A percentile compares a stretch with the other conserved stretches of the same genome.
Conservation (phyloP, 2,797 vertebrate genomes). For the Tympanoctomys barrerae region DNA sequence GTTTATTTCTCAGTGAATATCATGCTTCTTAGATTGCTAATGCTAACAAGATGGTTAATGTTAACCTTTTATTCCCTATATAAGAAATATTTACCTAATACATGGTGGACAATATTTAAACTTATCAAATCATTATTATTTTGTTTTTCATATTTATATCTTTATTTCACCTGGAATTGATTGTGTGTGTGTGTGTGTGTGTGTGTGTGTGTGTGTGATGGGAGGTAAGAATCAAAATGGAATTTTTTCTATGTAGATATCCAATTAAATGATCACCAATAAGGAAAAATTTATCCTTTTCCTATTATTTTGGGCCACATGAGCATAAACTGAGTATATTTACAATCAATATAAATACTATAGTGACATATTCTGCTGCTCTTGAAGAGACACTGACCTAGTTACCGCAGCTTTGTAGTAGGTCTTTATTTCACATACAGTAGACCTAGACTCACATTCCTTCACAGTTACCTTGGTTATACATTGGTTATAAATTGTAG, state of each 20-base stretch:
- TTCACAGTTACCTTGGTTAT: background rate
- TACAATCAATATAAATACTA: too few species aligned
- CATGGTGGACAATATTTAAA: background rate
- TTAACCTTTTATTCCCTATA: background rate
- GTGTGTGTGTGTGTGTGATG: too few species aligned
- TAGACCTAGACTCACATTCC: background rate
- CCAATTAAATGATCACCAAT: background rate
- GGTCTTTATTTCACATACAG: background rate
- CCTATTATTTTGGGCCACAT: background rate
- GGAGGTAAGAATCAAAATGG: background rate
- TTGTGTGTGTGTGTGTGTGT: too few species aligned
- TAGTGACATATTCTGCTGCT: background rate
- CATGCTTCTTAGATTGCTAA: background rate
- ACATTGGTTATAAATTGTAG: background rate
- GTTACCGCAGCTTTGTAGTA: background rate
- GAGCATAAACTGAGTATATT: background rate
- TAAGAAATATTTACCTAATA: background rate
- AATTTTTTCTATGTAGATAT: background rate
- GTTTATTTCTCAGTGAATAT: background rate
- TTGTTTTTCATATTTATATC: background rate
- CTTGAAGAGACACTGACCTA: background rate
- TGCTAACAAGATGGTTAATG: background rate
- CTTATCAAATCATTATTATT: background rate
- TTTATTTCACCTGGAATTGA: too few species aligned
- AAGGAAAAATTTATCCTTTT: background rate